Base-by-base conservation (phyloP, 2,113 vertebrate species). In the Ammospiza nelsoni region DNA sequence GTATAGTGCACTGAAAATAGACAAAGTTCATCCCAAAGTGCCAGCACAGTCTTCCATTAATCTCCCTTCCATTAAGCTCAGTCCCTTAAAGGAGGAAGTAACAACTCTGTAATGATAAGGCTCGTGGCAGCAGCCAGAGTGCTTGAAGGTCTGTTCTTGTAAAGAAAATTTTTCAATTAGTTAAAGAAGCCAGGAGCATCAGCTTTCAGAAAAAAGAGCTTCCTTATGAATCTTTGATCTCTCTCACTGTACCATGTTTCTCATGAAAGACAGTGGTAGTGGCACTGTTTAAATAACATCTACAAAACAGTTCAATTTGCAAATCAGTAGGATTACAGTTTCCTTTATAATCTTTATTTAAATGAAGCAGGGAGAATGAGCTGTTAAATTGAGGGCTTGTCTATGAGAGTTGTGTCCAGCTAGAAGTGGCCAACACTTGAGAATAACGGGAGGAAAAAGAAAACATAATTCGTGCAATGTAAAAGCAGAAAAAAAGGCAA, bases 161-260 rank as follows among this genome's bases (percentile, higher is more conserved):
- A 97, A 97, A 97, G 97, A 98, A 97, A 96, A 92, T 86, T 90
- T 97, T 97, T 98, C 97, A 98, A 97, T 98, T 98, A 97, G 96
- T 97, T 94, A 97, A 98, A 97, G 96, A 95, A 98, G 96, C 97
- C 97, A 97, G 95, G 83, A 97, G 96, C 95, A 97, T 95, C 31
- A 15, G 95, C 92, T 96, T 97, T 97, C 95, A 95, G 92, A 97
- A 92, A 82, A 95, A 79, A 96, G 58, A 94, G 94, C 84, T 98
- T 97, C 94, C 94, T 89, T 96, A 87, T 93, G 96, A 96, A 96
- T 97, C 95, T 98, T 97, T 97, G 92, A 97, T 97, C 96, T 97
- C 96, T 93, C 96, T 91, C 95, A 92, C 95, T 98, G 90, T 69
- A 96, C 93, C 92, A 96, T 94, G 82, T 90, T 97, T 92, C 97